Evolutionary conservation across 2,888 invertebrate genomes (phyloP).

Genomic region (Cancer borealis): DNA sequence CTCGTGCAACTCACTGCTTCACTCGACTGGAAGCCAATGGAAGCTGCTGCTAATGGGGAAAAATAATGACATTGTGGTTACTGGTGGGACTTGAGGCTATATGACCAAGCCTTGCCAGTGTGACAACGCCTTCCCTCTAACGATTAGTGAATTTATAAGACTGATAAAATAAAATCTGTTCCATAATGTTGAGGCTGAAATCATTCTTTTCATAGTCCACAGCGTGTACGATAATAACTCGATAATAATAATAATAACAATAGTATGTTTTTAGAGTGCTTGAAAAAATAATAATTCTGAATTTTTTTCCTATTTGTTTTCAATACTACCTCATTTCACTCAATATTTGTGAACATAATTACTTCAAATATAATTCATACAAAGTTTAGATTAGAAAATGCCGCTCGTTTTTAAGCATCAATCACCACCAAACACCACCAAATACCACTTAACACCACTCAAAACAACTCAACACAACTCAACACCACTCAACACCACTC

Average conservation of each 20-base stretch:
- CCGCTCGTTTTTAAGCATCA: too few species aligned
- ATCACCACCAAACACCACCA: too few species aligned
- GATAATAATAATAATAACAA: too few species aligned
- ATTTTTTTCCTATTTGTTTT: too few species aligned
- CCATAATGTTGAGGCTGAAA: background rate
- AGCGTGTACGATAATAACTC: too few species aligned
- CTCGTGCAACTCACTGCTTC: background rate
- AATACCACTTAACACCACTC: background rate
- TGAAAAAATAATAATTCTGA: too few species aligned
- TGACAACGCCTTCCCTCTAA: background rate
- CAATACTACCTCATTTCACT: too few species aligned
- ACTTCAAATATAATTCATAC: too few species aligned
- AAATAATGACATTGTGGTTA: background rate
- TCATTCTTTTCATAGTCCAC: background rate
- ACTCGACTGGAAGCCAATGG: background rate
- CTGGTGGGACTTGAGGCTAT: background rate
- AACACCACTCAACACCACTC: background rate
- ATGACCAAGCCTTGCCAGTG: background rate
- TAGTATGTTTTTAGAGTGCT: too few species aligned
- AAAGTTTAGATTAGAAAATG: too few species aligned
- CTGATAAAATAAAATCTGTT: background rate
- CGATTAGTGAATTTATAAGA: background rate
- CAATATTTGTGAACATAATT: too few species aligned
- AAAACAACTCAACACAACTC: background rate
- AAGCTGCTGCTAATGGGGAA: background rate